A percentile compares a stretch with the other conserved stretches of the same genome.
Evolutionary conservation across 2,888 invertebrate genomes (phyloP).

Genomic region (Lepetodrilus schrolli): DNA sequence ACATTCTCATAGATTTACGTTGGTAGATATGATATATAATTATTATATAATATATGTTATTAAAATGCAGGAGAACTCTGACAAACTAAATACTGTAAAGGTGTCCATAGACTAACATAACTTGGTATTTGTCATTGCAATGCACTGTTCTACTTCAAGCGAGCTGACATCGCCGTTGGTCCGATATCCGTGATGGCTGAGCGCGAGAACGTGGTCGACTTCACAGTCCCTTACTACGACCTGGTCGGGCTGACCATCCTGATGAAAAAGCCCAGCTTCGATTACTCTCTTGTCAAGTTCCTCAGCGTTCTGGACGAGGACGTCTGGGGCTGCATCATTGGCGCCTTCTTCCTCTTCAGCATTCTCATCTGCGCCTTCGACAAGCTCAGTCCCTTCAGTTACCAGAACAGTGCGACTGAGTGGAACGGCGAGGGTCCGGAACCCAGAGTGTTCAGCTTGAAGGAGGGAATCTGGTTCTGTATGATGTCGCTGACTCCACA

Average conservation of each 20-base stretch:
- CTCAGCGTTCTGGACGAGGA: constrained; percentile 95
- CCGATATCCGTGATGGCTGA: constrained; percentile 98
- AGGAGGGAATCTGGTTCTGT: constrained; percentile 98
- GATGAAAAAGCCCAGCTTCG: constrained; percentile 91
- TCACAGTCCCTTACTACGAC: constrained; percentile 98
- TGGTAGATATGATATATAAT: too few species aligned
- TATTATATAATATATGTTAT: too few species aligned
- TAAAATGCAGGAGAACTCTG: too few species aligned
- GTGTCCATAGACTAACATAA: too few species aligned
- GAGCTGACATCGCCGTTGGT: constrained; percentile 94
- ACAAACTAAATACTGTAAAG: too few species aligned
- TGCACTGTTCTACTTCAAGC: too few species aligned
- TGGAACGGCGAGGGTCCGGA: constrained; percentile 86
- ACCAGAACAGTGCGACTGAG: constrained; percentile 78
- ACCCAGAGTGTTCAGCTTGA: constrained; percentile 93
- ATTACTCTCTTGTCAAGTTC: constrained; percentile 96
- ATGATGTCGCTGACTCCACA: constrained; percentile 97
- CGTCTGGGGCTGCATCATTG: constrained; percentile 93
- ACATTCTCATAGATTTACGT: too few species aligned
- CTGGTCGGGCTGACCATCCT: constrained; percentile 96
- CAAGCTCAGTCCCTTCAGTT: constrained; percentile 97
- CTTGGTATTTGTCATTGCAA: too few species aligned
- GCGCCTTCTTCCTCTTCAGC: constrained; percentile 71
- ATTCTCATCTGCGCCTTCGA: constrained; percentile 97
- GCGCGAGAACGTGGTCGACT: constrained; percentile 90